Conservation (phyloP, 2,888 invertebrate species). For the Acanthococcus lagerstroemiae region DNA sequence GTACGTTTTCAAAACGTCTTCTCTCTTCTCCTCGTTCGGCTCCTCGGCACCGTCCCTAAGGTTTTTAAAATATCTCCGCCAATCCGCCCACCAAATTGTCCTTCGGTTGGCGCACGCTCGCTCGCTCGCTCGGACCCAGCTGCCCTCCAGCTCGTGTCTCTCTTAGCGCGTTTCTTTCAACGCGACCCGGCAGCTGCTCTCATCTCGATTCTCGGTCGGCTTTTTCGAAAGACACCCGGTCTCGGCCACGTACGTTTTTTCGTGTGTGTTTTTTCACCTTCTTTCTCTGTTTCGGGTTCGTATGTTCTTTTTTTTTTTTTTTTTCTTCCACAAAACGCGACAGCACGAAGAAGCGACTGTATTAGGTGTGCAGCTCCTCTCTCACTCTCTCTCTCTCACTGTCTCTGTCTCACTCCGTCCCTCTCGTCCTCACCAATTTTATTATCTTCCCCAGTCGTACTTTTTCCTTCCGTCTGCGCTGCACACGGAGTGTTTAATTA, state of each 20-base stretch:
- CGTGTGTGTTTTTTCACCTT: background rate
- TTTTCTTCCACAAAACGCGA: too few relatives aligned
- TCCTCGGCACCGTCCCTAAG: too few relatives aligned
- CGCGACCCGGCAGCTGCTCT: background rate
- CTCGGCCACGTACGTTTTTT: background rate
- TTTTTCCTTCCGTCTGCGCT: too few relatives aligned
- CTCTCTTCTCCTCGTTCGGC: background rate
- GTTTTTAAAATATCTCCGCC: background rate
- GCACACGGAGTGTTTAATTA: too few relatives aligned
- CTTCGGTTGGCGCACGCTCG: background rate
- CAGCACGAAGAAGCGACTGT: too few relatives aligned
- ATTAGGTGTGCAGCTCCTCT: too few relatives aligned
- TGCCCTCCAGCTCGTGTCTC: slow-evolving; percentile 24
- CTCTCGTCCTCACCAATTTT: too few relatives aligned
- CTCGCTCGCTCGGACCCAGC: slow-evolving; percentile 19
- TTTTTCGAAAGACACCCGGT: background rate
- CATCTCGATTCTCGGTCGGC: background rate
- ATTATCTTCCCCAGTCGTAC: too few relatives aligned
- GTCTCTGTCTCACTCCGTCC: background rate
- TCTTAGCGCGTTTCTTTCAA: background rate
- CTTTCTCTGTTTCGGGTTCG: background rate
- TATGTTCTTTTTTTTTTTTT: too few relatives aligned
- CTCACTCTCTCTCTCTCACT: background rate
- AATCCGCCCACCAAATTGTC: background rate
- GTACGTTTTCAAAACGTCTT: background rate